Conservation (phyloP, 2,113 vertebrate species). For the Cariama cristata region DNA sequence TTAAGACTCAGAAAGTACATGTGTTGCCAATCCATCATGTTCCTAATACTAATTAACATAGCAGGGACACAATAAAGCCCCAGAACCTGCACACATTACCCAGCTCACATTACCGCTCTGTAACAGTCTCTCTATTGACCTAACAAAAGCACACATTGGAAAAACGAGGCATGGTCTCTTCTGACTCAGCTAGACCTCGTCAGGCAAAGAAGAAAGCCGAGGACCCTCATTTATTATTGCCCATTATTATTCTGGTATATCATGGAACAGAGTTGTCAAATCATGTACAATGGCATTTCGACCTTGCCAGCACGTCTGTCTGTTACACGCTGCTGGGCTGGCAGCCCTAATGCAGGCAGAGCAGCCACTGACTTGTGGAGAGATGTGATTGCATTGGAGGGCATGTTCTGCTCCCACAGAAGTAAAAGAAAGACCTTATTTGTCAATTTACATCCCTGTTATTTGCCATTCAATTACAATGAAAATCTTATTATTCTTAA, state of each 20-base stretch:
- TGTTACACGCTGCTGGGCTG: background rate
- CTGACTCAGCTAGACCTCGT: conserved; percentile 5
- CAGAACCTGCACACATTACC: conserved; percentile 78
- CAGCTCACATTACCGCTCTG: conserved; percentile 80
- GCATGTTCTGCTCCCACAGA: background rate
- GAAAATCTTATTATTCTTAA: background rate
- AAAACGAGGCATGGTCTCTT: background rate
- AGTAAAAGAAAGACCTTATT: background rate
- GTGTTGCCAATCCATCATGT: conserved; percentile 91
- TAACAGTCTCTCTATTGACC: conserved; percentile 69
- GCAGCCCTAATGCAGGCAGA: background rate
- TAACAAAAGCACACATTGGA: conserved; percentile 34
- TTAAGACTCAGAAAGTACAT: conserved; percentile 83
- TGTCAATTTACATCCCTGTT: background rate
- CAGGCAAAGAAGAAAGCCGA: background rate
- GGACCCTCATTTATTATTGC: background rate
- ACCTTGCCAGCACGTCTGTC: background rate
- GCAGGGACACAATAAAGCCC: conserved; percentile 83
- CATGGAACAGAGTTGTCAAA: background rate
- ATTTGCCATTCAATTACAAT: background rate
- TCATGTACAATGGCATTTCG: background rate
- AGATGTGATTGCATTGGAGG: rapidly evolving
- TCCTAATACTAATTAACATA: conserved; percentile 91
- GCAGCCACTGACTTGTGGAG: background rate
- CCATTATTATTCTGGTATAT: background rate